Percentiles rank a stretch among this genome's conserved stretches.
Evolutionary conservation across 2,888 invertebrate genomes (phyloP).

Genomic region (Campaea margaritaria): DNA sequence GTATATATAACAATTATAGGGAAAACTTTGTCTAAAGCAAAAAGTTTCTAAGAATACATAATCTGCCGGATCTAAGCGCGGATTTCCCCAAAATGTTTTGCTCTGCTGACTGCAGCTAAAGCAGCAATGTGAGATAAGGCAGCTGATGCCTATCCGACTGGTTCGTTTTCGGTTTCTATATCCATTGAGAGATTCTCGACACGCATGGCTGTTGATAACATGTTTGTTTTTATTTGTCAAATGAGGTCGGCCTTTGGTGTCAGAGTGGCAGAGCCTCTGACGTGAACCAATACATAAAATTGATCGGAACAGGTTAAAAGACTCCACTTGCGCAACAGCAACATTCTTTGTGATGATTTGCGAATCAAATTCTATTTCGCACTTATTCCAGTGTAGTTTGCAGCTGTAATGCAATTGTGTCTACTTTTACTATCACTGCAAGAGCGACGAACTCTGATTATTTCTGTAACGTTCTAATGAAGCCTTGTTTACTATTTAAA

Average conservation of each 20-base stretch:
- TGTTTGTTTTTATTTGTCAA: no score
- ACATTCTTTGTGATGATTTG: constrained; percentile 14
- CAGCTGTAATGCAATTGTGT: constrained; percentile 1
- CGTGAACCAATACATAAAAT: background rate
- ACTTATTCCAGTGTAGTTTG: background rate
- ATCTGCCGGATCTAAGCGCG: constrained; percentile 1
- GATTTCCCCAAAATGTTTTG: constrained; percentile 16
- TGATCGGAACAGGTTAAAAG: constrained; percentile 26
- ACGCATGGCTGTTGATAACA: constrained; percentile 13
- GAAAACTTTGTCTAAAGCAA: no score
- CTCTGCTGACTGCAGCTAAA: background rate
- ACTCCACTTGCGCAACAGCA: constrained; percentile 24
- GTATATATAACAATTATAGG: no score
- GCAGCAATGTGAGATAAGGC: constrained; percentile 6
- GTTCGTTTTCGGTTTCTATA: constrained; percentile 32
- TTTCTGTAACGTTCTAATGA: constrained; percentile 62
- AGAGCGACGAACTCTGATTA: constrained; percentile 62
- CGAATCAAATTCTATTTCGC: background rate
- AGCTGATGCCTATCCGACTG: constrained; percentile 16
- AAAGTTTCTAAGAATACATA: background rate
- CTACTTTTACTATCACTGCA: constrained; percentile 34
- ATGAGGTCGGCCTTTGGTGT: no score
- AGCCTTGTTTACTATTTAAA: constrained; percentile 61
- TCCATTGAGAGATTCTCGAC: constrained; percentile 18
- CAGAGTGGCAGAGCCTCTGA: background rate